Percentiles rank a stretch among this genome's conserved stretches.
These are phyloP conservation scores for Lacerta bilineata DNA, from an alignment of 2,797 vertebrate species.

Conservation along the genomic window DNA sequence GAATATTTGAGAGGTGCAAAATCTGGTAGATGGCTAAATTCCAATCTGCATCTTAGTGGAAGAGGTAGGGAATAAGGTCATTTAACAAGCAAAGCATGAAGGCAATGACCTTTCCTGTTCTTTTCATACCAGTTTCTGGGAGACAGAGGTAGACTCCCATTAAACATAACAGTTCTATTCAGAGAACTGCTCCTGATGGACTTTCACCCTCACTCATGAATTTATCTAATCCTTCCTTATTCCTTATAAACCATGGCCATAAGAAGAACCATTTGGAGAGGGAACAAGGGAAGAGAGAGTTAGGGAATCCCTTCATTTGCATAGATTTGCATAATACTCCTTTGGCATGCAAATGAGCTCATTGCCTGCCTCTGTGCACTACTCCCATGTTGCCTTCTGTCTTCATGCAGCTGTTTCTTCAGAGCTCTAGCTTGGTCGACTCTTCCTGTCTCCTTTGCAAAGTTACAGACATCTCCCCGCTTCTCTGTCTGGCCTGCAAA, in stretches of 20 bases:
- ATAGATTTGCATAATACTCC: background rate
- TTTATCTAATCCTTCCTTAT: background rate
- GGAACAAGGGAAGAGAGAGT: background rate
- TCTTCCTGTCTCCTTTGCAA: background rate
- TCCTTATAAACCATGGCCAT: background rate
- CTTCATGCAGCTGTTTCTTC: background rate
- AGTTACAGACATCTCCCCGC: background rate
- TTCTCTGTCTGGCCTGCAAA: background rate
- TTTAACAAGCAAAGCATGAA: background rate
- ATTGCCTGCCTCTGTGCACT: background rate
- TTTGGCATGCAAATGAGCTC: background rate
- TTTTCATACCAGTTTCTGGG: background rate
- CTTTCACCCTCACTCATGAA: too few relatives aligned
- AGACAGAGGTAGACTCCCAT: background rate
- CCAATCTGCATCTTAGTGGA: background rate
- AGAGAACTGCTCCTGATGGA: background rate
- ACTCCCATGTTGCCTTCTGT: too few relatives aligned
- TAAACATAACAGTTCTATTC: background rate
- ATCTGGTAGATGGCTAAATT: background rate
- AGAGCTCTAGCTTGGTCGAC: background rate
- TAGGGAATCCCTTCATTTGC: background rate
- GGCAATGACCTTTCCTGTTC: background rate
- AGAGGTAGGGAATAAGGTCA: too few relatives aligned
- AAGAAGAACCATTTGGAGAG: background rate
- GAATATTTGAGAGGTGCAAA: background rate